These are phyloP conservation scores for Neoaliturus tenellus DNA, from an alignment of 2,888 invertebrate genomes.

Conservation along the genomic window DNA sequence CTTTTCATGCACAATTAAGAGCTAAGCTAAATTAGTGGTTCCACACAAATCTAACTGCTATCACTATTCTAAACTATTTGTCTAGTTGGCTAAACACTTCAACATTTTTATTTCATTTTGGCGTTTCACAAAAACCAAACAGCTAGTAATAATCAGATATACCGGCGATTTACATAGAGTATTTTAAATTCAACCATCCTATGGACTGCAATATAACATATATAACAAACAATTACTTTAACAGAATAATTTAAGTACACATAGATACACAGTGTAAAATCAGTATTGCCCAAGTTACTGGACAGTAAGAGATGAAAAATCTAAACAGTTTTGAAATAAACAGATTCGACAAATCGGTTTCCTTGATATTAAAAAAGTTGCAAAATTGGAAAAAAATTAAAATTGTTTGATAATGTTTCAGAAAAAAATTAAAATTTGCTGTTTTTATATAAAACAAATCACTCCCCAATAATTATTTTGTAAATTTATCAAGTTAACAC, in stretches of 20 bases:
- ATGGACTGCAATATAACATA: background rate
- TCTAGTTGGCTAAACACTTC: conserved; percentile 11
- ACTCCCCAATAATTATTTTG: background rate
- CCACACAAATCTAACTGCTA: background rate
- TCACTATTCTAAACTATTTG: background rate
- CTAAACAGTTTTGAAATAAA: background rate
- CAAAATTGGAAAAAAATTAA: no score
- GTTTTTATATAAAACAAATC: background rate
- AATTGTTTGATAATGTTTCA: background rate
- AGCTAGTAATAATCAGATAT: background rate
- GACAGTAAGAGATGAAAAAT: background rate
- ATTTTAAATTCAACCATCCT: background rate
- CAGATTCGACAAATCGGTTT: background rate
- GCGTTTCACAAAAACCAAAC: background rate
- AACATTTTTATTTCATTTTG: conserved; percentile 9
- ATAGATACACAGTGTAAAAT: background rate
- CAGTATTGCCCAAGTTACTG: background rate
- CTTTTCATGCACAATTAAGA: conserved; percentile 14
- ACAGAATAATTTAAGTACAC: background rate
- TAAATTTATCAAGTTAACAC: no score
- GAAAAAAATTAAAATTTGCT: background rate
- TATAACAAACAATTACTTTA: background rate
- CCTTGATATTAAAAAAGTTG: background rate
- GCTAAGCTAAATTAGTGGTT: conserved; percentile 1
- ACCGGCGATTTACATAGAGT: background rate